These are phyloP conservation scores for Sebastes kiyomatsui DNA, from an alignment of 2,797 vertebrate genomes.

Conservation along the genomic window DNA sequence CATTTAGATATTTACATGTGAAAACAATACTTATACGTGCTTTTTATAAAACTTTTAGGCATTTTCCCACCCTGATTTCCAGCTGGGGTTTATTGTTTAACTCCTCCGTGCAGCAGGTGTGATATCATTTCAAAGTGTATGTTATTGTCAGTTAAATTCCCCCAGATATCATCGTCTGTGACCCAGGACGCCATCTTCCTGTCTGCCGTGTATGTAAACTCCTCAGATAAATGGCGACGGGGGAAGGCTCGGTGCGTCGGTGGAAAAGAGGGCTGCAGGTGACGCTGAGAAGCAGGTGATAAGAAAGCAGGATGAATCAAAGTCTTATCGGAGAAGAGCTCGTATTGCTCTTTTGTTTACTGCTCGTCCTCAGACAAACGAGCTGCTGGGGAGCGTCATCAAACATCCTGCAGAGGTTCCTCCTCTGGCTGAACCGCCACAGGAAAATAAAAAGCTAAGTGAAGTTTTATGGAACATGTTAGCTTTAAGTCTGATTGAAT, in stretches of 20 bases:
- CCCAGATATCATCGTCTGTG: neutral
- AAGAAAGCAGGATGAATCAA: conserved; percentile 49
- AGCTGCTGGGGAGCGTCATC: conserved; percentile 26
- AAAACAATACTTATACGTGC: neutral
- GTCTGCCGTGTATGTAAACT: neutral
- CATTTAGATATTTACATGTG: too few species aligned
- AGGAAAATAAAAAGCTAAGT: neutral
- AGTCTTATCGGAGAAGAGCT: conserved; percentile 40
- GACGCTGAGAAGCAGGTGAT: conserved; percentile 40
- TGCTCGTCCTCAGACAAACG: conserved; percentile 27
- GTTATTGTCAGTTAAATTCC: neutral
- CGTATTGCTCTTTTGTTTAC: conserved; percentile 49
- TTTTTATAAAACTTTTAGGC: neutral
- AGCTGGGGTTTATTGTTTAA: neutral
- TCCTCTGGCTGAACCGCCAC: neutral
- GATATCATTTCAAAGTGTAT: neutral
- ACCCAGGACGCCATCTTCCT: neutral
- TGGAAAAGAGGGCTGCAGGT: conserved; percentile 25
- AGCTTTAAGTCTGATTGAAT: neutral
- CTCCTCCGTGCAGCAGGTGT: neutral
- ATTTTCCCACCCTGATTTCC: neutral
- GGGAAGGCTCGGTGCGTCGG: neutral
- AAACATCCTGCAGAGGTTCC: conserved; percentile 12
- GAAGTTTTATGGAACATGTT: neutral
- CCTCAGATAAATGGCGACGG: neutral